Percentiles rank a stretch among this genome's conserved stretches.
These are phyloP conservation scores for Apodemia mormo DNA, from an alignment of 2,888 invertebrate genomes.

Conservation along the genomic window DNA sequence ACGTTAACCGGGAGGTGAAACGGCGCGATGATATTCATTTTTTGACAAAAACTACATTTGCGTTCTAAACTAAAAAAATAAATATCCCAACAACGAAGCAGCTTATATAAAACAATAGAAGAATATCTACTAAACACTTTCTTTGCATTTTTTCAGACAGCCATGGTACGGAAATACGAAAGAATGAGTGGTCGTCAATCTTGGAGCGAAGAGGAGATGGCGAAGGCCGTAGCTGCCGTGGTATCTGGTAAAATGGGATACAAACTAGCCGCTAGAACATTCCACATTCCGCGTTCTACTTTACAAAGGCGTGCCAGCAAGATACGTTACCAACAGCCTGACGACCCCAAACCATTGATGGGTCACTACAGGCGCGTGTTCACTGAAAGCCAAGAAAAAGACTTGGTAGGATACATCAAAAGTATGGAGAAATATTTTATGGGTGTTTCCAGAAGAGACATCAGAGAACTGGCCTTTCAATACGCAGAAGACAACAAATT, in stretches of 20 bases:
- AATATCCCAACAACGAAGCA: neutral
- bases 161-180: conserved; percentile 78
- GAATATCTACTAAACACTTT: conserved; percentile 19
- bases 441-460: conserved; percentile 73
- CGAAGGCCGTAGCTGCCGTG: conserved; percentile 74
- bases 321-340: conserved; percentile 68
- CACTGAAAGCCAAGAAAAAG: conserved; percentile 74
- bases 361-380: conserved; percentile 75
- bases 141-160: conserved; percentile 66
- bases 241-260: conserved; percentile 78
- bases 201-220: conserved; percentile 78
- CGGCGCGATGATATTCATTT: too few species aligned
- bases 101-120: neutral
- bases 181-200: conserved; percentile 78
- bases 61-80: too few species aligned
- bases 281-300: conserved; percentile 75
- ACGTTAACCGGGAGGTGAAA: too few species aligned
- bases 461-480: conserved; percentile 75
- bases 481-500: conserved; percentile 72
- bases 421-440: conserved; percentile 77
- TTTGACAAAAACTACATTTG: too few species aligned
- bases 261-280: conserved; percentile 73
- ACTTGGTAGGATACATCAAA: conserved; percentile 74
- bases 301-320: conserved; percentile 75
- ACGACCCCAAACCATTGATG: conserved; percentile 73